These are phyloP conservation scores for Nezara viridula DNA, from an alignment of 2,888 invertebrate species.

Conservation along the genomic window DNA sequence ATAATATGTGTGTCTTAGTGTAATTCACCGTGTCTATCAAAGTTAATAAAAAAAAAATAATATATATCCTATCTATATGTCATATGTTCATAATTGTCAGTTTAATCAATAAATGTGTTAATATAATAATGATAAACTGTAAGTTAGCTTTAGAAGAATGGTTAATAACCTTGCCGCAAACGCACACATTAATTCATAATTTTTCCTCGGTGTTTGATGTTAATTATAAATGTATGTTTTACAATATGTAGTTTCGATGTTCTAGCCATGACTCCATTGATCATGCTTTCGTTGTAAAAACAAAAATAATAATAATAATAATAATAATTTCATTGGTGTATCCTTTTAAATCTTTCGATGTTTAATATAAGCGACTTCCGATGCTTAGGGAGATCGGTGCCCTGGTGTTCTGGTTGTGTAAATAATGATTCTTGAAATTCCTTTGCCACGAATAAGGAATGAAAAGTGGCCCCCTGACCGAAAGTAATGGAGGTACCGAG, in stretches of 20 bases:
- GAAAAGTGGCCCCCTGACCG: neutral
- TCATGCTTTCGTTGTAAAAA: constrained; percentile 4
- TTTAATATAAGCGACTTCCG: neutral
- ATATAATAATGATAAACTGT: neutral
- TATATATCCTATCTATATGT: constrained; percentile 4
- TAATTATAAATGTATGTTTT: neutral
- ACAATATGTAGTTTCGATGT: constrained; percentile 6
- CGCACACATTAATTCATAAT: constrained; percentile 43
- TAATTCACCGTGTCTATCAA: neutral
- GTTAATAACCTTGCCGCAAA: constrained; percentile 33
- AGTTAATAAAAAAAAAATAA: neutral
- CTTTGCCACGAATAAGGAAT: neutral
- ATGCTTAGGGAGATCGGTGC: neutral
- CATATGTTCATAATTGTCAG: neutral
- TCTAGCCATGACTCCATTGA: neutral
- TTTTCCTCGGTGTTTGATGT: constrained; percentile 5
- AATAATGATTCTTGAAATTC: neutral
- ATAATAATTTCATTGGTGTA: neutral
- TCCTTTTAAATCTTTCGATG: neutral
- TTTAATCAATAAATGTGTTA: constrained; percentile 23
- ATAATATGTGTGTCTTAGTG: constrained; percentile 4
- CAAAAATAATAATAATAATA: neutral
- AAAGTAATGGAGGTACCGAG: neutral
- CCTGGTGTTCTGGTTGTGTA: neutral
- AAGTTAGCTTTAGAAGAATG: neutral